phyloP scores from a whole-genome alignment of 2,113 vertebrate species.

The Microcebus lehilahytsara region DNA sequence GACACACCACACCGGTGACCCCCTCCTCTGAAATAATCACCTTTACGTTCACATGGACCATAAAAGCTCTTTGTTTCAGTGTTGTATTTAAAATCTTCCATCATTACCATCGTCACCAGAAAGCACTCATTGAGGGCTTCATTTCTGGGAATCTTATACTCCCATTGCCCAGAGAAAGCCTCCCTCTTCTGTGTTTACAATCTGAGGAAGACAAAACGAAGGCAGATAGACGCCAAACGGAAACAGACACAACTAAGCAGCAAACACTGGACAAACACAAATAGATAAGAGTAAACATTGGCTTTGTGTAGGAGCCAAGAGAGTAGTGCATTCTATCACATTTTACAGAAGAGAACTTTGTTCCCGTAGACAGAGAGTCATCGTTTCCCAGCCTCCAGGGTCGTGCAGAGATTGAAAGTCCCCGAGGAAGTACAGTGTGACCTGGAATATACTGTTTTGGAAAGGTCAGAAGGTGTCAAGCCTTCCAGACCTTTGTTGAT shows the following conservation, averaged over 20 bases:
- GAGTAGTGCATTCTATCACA: neutral
- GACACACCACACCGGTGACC: neutral
- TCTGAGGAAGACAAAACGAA: neutral
- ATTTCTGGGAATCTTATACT: conserved; percentile 19
- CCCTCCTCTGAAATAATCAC: neutral
- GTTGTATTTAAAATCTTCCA: neutral
- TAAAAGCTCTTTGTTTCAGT: neutral
- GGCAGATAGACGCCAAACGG: neutral
- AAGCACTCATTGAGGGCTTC: neutral
- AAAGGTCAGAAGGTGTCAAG: neutral
- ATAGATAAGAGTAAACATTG: conserved; percentile 55
- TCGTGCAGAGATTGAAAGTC: neutral
- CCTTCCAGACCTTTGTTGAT: neutral
- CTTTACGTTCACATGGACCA: neutral
- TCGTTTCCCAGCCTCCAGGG: neutral
- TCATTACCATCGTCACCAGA: neutral
- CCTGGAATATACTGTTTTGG: neutral
- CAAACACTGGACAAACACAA: neutral
- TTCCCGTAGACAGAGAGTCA: conserved; percentile 14
- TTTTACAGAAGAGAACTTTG: conserved; percentile 36
- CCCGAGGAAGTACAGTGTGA: neutral
- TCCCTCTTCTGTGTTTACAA: conserved; percentile 10
- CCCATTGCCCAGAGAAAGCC: neutral
- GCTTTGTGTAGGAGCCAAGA: conserved; percentile 3
- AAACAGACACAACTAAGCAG: conserved; percentile 31